Evolutionary conservation across 2,888 invertebrate species (phyloP), one percentile per base, ranked within the genome.

Genomic region (Cancer borealis): DNA sequence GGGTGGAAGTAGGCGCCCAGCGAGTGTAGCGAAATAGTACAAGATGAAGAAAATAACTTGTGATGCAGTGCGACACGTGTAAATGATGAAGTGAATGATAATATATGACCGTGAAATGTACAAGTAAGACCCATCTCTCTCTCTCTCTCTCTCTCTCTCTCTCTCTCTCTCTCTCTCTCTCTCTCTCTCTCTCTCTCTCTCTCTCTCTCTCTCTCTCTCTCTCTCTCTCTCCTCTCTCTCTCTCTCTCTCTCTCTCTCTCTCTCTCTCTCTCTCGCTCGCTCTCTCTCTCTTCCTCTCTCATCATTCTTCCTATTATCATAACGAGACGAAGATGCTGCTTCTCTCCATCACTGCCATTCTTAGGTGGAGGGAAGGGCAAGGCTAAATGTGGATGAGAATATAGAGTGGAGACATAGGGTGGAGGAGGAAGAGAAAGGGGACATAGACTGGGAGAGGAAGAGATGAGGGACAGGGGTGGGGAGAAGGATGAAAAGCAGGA

Each of bases 301-400:
- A 49, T 26, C 84, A 84, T 92, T 49, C 79, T 30, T 30, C 49
- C 84, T 49, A 92, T 92, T 92, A 92, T 49, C 87, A 79, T 92
- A n/a, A 49, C 49, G 84, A 66, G 66, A 66, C 66, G 66, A 66
- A 21, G 5, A 66, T 21, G 66, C n/a, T 66, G n/a, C 66, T 3
- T 21, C 66, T 66, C 66, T 66, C 66, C 66, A 66, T 66, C 66
- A 66, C 66, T 66, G 66, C 66, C 66, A 66, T 21, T 21, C 66
- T 66, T 21, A 66, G 21, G n/a, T 66, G 66, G n/a, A 66, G n/a
- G n/a, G 66, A 66, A 5, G 66, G 66, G 66, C 66, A n/a, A n/a
- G 66, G 66, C 21, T 66, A 66, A 4, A n/a, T n/a, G n/a, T n/a
- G n/a, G n/a, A 66, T n/a, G 66, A 66, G 66, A 21, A 39, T 2